Percentiles rank a stretch among this genome's conserved stretches.
Conservation (phyloP, 2,113 vertebrate genomes). For the Galeopterus variegatus region DNA sequence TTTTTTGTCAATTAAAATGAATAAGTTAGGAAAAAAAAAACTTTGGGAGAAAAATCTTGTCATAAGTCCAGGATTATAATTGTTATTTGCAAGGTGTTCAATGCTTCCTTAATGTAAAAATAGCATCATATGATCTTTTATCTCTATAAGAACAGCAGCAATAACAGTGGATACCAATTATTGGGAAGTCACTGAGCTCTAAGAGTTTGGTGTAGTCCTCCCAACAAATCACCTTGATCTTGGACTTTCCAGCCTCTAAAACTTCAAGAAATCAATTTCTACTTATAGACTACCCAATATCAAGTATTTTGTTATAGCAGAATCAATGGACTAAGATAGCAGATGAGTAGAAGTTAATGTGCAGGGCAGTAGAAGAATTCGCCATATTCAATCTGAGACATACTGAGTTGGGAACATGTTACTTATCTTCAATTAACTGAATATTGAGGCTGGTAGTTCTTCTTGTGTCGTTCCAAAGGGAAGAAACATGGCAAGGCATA, state of each 20-base stretch:
- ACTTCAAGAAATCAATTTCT: too few relatives aligned
- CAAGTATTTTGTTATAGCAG: not conserved
- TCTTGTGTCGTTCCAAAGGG: not conserved
- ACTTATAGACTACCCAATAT: not conserved
- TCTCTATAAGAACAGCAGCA: too few relatives aligned
- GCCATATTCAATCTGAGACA: not conserved
- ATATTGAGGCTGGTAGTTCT: not conserved
- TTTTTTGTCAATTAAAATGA: too few relatives aligned
- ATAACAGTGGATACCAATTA: too few relatives aligned
- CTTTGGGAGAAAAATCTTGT: too few relatives aligned
- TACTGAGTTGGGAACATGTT: not conserved
- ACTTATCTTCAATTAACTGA: not conserved
- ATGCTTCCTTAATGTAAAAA: too few relatives aligned
- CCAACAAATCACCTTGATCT: not conserved
- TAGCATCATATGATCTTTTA: too few relatives aligned
- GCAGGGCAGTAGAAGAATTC: not conserved
- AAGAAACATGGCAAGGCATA: not conserved
- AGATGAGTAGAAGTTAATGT: not conserved
- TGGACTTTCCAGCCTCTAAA: not conserved
- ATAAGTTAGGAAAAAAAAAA: too few relatives aligned
- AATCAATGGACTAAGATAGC: not conserved
- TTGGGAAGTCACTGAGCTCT: too few relatives aligned
- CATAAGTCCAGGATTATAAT: too few relatives aligned
- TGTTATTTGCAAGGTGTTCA: too few relatives aligned
- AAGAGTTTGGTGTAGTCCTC: too few relatives aligned